phyloP scores from a whole-genome alignment of 2,888 invertebrate genomes.

The Xanthorhoe designata region DNA sequence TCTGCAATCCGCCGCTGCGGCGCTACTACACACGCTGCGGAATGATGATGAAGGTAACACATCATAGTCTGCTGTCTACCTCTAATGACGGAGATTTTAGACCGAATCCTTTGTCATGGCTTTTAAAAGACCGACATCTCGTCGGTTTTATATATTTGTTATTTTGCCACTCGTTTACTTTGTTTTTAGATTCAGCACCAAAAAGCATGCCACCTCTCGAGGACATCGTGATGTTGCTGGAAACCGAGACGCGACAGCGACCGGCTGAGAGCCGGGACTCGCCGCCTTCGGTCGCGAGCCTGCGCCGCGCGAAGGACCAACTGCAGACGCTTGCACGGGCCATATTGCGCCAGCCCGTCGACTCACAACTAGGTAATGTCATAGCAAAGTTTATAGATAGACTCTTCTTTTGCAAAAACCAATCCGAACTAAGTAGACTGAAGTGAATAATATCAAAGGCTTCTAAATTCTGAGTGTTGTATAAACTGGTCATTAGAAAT shows the following conservation, averaged over 20 bases:
- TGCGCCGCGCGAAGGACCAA: conserved; percentile 85
- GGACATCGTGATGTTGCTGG: conserved; percentile 58
- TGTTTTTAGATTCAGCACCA: conserved; percentile 42
- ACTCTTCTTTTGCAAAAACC: too few species aligned
- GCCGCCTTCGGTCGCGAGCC: conserved; percentile 56
- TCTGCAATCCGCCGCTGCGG: conserved; percentile 59
- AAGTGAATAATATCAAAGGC: too few species aligned
- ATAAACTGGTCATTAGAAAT: too few species aligned
- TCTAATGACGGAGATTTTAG: too few species aligned
- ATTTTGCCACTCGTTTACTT: too few species aligned
- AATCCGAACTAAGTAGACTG: too few species aligned
- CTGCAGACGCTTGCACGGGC: conserved; percentile 90
- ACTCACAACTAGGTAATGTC: conserved; percentile 85
- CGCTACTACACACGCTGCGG: conserved; percentile 55
- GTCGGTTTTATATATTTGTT: too few species aligned
- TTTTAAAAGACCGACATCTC: too few species aligned
- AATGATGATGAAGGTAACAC: conserved; percentile 50
- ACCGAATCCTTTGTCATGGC: too few species aligned
- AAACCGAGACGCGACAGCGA: conserved; percentile 49
- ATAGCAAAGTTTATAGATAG: too few species aligned
- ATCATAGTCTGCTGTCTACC: too few species aligned
- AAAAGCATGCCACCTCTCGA: conserved; percentile 49
- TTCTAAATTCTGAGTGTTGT: too few species aligned
- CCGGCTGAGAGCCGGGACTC: conserved; percentile 50
- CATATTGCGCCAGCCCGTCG: conserved; percentile 92